Base-by-base conservation (phyloP, 2,797 vertebrate genomes). In the Enteromius radiatus region DNA sequence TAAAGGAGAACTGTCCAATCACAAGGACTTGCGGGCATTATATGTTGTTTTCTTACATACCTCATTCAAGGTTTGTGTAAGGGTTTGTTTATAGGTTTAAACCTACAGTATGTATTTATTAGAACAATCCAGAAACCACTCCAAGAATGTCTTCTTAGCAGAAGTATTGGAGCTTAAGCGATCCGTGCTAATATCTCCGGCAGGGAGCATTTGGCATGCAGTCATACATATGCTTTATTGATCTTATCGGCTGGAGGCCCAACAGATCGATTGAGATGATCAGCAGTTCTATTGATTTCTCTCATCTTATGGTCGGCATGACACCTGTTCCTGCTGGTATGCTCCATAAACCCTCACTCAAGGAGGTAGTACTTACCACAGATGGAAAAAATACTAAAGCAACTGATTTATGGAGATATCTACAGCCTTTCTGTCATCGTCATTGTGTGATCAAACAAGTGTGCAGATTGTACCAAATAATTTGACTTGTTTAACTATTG, bases 251-350 rank as follows among this genome's bases (percentile, higher is more conserved):
- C 91, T 90, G 86, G 78, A 89, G 88, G 87, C 85, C 65, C 71
- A 83, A 82, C 84, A 83, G 91, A 94, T 94, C 94, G 92, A 94
- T 95, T 88, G 54, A 83, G 90, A 90, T 93, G 94, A 95, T 95
- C 93, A 93, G 92, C 88, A 89, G 90, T 89, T 91, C 91, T 90
- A 91, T 67, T 45, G 92, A 92, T 88, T 86, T 90, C 90, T 89
- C 74, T 86, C 91, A 91, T 89, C 91, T 86, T 86, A 86, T 78
- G 65, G 65, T 45, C 83, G 43, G 71, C 75, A 84, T 84, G 83
- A 89, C 79, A 86, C 84, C 86, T 86, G 87, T 84, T 85, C 81
- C 76, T 76, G 63, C 82, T 86, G 87, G 52, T 83, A 77, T 49
- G 17, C 83, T 83, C 26, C 56, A 36, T 54, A 84, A 56, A 76